Base-by-base conservation (phyloP, 2,797 vertebrate genomes). In the Paratrypauchen microcephalus region DNA sequence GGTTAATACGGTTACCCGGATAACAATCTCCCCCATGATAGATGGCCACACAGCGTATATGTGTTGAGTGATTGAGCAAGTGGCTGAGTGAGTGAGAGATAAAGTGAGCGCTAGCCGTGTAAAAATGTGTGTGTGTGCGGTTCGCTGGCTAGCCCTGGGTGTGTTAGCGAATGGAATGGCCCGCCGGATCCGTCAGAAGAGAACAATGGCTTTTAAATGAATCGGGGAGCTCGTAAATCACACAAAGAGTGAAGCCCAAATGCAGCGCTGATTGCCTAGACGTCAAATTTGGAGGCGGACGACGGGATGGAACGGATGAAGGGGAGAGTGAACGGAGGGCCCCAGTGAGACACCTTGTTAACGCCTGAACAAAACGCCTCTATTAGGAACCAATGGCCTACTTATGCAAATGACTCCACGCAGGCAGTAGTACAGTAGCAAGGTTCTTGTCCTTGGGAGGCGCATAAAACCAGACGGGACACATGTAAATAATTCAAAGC, bases 131-230 rank as follows among this genome's bases (percentile, higher is more conserved):
- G 79, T 74, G 82, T 57, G 67, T n/a, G 18, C 9, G 16, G 58
- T 60, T 30, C 19, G 58, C 58, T 60, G 58, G 30, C 58, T 36
- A 85, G 83, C 32, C n/a, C 79, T 74, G 77, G 75, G 87, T 76
- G 86, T 83, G 85, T 83, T 85, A 85, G 86, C 87, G 81, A 74
- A 87, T 83, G 88, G 86, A 60, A 36, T 19, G 86, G 83, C 85
- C 67, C 66, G 79, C 63, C 81, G 88, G 88, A 91, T 91, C 88
- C 84, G 87, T 91, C 91, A 90, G 86, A 82, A 73, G 88, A 93
- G 92, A 93, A 93, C 92, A 93, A 93, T 93, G 90, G 91, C 91
- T 93, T 91, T 93, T 93, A 93, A 93, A 93, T 91, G 91, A 93
- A 93, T 92, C 92, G 91, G 87, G 81, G 89, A 84, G 88, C 91